phyloP scores from a whole-genome alignment of 64 coral and sea anemone genomes.

The Montipora efflorescens region DNA sequence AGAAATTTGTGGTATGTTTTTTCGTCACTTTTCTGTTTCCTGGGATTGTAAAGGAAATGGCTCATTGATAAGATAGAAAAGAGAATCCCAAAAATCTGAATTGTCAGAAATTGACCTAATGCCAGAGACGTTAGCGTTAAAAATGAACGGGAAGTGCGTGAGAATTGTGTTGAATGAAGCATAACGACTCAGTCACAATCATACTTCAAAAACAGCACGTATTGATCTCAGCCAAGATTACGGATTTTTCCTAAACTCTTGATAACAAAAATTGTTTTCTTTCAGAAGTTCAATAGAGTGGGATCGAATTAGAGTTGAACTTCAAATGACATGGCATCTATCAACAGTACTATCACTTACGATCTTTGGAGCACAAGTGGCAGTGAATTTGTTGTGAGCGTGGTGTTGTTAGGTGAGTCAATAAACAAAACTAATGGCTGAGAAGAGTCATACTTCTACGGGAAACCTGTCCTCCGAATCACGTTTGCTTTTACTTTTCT shows the following conservation, averaged over 20 bases:
- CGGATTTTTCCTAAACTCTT: background rate
- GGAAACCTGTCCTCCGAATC: background rate
- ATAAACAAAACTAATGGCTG: background rate
- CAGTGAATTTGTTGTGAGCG: conserved; percentile 19
- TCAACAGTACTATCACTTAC: background rate
- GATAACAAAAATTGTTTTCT: background rate
- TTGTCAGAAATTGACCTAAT: background rate
- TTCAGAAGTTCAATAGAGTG: background rate
- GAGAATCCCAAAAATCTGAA: background rate
- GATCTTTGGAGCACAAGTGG: conserved; percentile 18
- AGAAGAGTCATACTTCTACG: background rate
- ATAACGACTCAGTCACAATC: background rate
- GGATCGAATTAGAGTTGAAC: background rate
- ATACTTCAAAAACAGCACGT: background rate
- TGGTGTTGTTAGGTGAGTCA: conserved; percentile 39
- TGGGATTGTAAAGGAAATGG: too few relatives aligned
- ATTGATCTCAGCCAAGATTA: background rate
- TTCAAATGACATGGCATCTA: background rate
- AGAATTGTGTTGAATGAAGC: conserved; percentile 5
- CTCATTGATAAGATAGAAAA: background rate
- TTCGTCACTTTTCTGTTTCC: background rate
- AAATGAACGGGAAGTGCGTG: background rate
- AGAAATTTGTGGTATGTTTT: background rate
- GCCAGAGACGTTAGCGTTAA: background rate
- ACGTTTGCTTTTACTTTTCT: too few relatives aligned